Evolutionary conservation across 2,797 vertebrate genomes (phyloP).

Genomic region (Hydrolagus colliei): DNA sequence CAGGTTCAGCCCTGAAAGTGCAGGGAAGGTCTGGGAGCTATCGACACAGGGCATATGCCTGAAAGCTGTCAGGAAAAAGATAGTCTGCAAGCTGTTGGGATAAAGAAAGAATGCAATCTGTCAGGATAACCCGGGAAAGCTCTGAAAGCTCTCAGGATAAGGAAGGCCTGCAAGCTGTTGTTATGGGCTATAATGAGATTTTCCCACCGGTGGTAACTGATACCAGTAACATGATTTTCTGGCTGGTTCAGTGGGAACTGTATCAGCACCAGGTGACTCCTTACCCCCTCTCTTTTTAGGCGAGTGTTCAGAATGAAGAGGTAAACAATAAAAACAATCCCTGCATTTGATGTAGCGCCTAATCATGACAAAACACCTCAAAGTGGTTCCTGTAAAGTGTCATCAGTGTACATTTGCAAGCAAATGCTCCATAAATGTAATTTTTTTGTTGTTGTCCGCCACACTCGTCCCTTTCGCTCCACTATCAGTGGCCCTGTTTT

Average conservation of each 20-base stretch:
- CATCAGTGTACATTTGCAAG: too few relatives aligned
- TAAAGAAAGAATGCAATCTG: slow-evolving; percentile 24
- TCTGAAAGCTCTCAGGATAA: neutral
- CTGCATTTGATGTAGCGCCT: too few relatives aligned
- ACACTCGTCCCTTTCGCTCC: too few relatives aligned
- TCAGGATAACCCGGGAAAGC: neutral
- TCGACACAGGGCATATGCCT: slow-evolving; percentile 2
- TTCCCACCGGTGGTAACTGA: neutral
- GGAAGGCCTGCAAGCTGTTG: neutral
- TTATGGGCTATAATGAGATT: neutral
- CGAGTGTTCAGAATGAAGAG: too few relatives aligned
- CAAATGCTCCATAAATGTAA: too few relatives aligned
- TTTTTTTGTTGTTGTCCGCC: too few relatives aligned
- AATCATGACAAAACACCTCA: too few relatives aligned
- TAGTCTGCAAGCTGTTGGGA: neutral
- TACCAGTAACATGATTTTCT: neutral
- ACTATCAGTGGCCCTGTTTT: too few relatives aligned
- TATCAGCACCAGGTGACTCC: too few relatives aligned
- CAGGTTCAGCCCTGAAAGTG: neutral
- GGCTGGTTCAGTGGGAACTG: neutral
- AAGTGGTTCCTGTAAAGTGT: too few relatives aligned
- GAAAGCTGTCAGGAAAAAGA: neutral
- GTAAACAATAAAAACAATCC: too few relatives aligned
- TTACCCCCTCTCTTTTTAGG: neutral
- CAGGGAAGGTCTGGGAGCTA: slow-evolving; percentile 7